Base-by-base conservation (phyloP, 2,888 invertebrate species). In the Theodoxus fluviatilis region DNA sequence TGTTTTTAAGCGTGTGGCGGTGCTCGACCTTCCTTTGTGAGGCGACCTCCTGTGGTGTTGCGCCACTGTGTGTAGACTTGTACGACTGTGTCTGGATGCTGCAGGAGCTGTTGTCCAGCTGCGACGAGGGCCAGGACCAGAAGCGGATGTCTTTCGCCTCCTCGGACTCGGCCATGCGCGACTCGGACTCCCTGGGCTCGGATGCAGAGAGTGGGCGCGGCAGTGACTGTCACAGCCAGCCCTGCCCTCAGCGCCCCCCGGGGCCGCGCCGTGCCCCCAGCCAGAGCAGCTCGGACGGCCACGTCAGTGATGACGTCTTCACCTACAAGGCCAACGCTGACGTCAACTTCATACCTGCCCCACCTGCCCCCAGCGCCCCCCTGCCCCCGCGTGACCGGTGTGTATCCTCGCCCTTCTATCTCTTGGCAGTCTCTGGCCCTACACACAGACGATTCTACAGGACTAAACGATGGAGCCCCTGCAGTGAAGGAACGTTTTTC, bases 101-200 rank as follows among this genome's bases (percentile, higher is more conserved):
- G n/a, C n/a, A n/a, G n/a, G n/a, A n/a, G n/a, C n/a, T n/a, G n/a
- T n/a, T 59, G 12, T 72, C 74, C 22, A 75, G 74, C 55, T 71
- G 70, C 35, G 75, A 73, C 38, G 74, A 74, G 40, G 61, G 68
- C 3, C 40, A 33, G 3, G 43, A 55, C 31, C 38, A 63, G 18
- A 73, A 73, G 37, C 59, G 72, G 22, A 68, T 52, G 6, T 71
- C 69, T 3, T 67, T 72, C 59, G 73, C 72, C 2, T 76, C 76
- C 1, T 73, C 72, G 2, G 76, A 76, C 40, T 76, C 76, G 0
- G 73, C 74, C 18, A 68, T 75, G 63, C 69, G 67, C 22, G 76
- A 76, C 31, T 68, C 68, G 28, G 74, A 76, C 40, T 74, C 76
- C 7, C 49, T 66, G 38, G 70, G 73, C 38, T 74, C 72, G 7